These are phyloP conservation scores for Coleophora flavipennella DNA, from an alignment of 2,888 invertebrate species.

Conservation along the genomic window DNA sequence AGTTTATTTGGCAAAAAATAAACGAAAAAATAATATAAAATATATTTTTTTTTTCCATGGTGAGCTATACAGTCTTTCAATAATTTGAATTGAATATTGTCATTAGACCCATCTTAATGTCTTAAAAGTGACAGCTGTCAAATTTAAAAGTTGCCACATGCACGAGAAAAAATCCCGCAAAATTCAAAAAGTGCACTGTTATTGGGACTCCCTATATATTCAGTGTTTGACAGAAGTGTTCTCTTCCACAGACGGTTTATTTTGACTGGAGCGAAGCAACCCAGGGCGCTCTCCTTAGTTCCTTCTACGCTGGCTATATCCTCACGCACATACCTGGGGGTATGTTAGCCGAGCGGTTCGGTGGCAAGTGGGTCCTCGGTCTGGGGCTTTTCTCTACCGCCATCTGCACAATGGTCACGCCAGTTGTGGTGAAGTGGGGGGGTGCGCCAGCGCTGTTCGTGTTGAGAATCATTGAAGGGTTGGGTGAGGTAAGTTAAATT, in stretches of 20 bases:
- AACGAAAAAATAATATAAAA: too few relatives aligned
- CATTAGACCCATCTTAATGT: too few relatives aligned
- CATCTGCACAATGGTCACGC: conserved; percentile 85
- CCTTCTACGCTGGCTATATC: conserved; percentile 90
- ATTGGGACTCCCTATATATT: too few relatives aligned
- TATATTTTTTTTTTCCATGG: too few relatives aligned
- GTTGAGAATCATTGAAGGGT: conserved; percentile 66
- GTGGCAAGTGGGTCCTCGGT: conserved; percentile 88
- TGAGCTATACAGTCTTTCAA: too few relatives aligned
- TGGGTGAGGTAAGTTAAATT: conserved; percentile 79
- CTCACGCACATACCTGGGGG: conserved; percentile 89
- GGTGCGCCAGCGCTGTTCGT: conserved; percentile 70
- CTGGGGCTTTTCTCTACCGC: conserved; percentile 86
- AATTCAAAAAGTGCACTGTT: too few relatives aligned
- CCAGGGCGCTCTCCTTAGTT: conserved; percentile 83
- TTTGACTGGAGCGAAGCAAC: conserved; percentile 80
- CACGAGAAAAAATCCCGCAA: too few relatives aligned
- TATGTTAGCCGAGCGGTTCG: conserved; percentile 83
- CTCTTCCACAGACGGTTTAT: conserved; percentile 22
- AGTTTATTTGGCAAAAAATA: too few relatives aligned
- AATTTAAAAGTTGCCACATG: too few relatives aligned
- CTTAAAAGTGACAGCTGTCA: too few relatives aligned
- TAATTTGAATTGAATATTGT: too few relatives aligned
- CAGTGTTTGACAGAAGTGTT: too few relatives aligned
- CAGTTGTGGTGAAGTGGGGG: conserved; percentile 75